Evolutionary conservation across 2,888 invertebrate species (phyloP), one percentile per base, ranked within the genome.

Genomic region (Trichopria drosophilae): DNA sequence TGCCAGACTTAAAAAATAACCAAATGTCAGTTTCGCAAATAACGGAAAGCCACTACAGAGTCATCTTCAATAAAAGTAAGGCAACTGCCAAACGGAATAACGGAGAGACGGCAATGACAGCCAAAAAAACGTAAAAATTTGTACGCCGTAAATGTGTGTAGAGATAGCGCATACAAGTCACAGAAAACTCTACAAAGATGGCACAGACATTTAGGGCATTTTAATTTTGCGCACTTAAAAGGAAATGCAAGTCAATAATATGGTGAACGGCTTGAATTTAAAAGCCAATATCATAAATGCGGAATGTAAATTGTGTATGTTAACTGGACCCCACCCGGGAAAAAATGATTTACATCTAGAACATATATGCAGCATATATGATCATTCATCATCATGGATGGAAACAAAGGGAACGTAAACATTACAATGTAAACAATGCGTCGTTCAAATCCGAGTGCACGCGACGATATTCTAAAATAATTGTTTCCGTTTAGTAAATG

Each of bases 11-110:
- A 15, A 55, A 58, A 15, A 67, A 59, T 40, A 67, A 63, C 45
- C 36, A 66, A 12, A 23, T 68, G 7, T 69, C 67, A 3, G 65
- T 67, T 12, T 61, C 61, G 26, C 47, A 46, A 10, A 60, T 67
- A 40, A 65, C 66, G 10, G 55, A 65, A 23, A 61, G 60, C 28
- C 51, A 52, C 9, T 64, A 61, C 32, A 55, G 60, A 18, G 61
- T 68, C 6, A 55, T 28, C 4, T 67, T 66, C 46, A 18, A 28
- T 6, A 44, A 55, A 49, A 40, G 64, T 34, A 42, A 28, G 15
- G 64, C 60, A 5, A 37, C 39, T 5, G 52, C 65, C 18, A 55
- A 43, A 10, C 58, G 61, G 13, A 10, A 3, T 4, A 26, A 55
- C n/a, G 52, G 51, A 5, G 32, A 51, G 6, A 23, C 44, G 15